phyloP scores from a whole-genome alignment of 2,113 vertebrate species.

The Heterotilapia buettikoferi region DNA sequence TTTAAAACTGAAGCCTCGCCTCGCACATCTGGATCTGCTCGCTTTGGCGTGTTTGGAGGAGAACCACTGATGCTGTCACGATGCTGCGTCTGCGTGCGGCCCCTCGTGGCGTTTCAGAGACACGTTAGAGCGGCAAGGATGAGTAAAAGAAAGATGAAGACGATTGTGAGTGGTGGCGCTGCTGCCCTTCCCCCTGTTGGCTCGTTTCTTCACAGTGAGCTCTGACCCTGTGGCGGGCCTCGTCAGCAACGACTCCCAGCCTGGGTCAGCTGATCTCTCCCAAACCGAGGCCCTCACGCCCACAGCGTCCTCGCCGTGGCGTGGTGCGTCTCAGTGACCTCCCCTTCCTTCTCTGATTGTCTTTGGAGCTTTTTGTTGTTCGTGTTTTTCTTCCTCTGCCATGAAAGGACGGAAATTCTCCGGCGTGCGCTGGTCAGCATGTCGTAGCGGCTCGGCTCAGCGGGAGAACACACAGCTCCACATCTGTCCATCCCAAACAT shows the following conservation, averaged over 20 bases:
- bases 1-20: neutral
- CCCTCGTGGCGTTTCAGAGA: neutral
- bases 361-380: neutral
- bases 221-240: neutral
- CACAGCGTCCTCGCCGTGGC: accelerated
- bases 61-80: neutral
- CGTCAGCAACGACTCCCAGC: neutral
- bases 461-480: neutral
- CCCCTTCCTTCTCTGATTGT: neutral
- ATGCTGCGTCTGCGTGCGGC: neutral
- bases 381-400: neutral
- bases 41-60: neutral
- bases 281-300: neutral
- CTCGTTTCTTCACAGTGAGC: neutral
- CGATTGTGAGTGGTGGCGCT: neutral
- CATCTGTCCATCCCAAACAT: constrained; percentile 3
- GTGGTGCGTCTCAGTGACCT: neutral
- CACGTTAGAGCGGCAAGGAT: accelerated
- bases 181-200: neutral
- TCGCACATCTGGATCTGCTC: neutral
- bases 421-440: constrained; percentile 18
- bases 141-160: neutral
- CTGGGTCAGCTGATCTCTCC: neutral
- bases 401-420: constrained; percentile 33
- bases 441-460: neutral